phyloP scores from a whole-genome alignment of 2,113 vertebrate species.

The Otocyon megalotis region DNA sequence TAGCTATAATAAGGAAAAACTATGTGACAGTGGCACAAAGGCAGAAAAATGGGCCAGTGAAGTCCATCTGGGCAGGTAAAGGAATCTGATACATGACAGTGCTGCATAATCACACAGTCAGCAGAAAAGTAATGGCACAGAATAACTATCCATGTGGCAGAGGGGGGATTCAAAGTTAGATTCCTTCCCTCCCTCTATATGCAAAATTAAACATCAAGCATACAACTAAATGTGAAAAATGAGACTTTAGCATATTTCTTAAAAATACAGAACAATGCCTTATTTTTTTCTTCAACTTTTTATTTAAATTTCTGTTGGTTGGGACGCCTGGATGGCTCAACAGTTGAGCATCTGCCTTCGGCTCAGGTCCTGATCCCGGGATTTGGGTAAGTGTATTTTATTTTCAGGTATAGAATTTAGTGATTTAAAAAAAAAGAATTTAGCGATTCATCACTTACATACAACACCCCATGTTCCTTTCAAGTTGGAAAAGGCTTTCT shows the following conservation, averaged over 20 bases:
- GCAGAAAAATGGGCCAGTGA: not conserved
- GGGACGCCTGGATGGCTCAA: too few relatives aligned
- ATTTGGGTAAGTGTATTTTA: not conserved
- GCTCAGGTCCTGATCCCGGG: too few relatives aligned
- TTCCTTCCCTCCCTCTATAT: not conserved
- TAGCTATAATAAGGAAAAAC: not conserved
- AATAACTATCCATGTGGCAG: not conserved
- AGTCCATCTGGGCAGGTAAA: not conserved
- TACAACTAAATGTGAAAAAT: not conserved
- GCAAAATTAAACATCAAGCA: not conserved
- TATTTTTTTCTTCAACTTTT: not conserved
- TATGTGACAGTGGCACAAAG: not conserved
- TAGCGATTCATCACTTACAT: not conserved
- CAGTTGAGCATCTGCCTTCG: too few relatives aligned
- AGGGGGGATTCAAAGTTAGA: not conserved
- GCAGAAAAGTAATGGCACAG: not conserved
- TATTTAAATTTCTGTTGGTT: too few relatives aligned
- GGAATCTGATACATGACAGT: not conserved
- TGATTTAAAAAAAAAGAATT: not conserved
- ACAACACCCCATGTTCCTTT: not conserved
- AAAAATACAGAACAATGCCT: not conserved
- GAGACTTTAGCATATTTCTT: not conserved
- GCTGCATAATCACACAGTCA: not conserved
- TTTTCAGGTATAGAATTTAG: not conserved
- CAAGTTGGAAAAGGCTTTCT: conserved; percentile 15